Conservation (phyloP, 2,113 vertebrate species). For the Pimephales promelas region DNA sequence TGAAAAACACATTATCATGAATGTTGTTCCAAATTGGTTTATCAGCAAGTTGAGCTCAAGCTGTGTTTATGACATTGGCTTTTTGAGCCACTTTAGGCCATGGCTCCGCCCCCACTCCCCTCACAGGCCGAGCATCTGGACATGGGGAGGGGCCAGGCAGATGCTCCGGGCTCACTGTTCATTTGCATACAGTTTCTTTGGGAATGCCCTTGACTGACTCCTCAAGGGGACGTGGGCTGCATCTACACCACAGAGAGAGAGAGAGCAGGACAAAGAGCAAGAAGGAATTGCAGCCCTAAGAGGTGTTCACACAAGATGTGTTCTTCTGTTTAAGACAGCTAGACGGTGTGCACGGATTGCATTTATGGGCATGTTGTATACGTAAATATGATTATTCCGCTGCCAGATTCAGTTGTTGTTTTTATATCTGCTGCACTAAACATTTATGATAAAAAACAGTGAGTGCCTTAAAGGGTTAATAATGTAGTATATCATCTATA, state of each 20-base stretch:
- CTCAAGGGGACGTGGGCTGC: constrained; percentile 69
- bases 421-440: neutral
- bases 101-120: constrained; percentile 55
- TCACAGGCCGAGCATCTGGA: constrained; percentile 60
- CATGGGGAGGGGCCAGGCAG: constrained; percentile 60
- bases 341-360: neutral
- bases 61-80: constrained; percentile 27
- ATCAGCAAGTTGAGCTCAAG: constrained; percentile 20
- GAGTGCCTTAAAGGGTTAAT: neutral
- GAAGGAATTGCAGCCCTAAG: constrained; percentile 61
- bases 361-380: neutral
- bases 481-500: too few relatives aligned
- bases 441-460: neutral
- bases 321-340: neutral
- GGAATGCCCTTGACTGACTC: constrained; percentile 82
- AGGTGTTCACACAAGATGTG: neutral
- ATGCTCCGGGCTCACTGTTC: constrained; percentile 63
- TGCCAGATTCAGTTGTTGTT: neutral
- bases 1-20: constrained; percentile 27
- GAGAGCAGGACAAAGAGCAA: constrained; percentile 25
- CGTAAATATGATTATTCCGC: neutral
- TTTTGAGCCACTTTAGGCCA: constrained; percentile 22
- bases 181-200: constrained; percentile 79
- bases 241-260: constrained; percentile 50
- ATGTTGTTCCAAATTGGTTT: constrained; percentile 28